phyloP scores from a whole-genome alignment of 2,888 invertebrate genomes.

The Phoronis australis region DNA sequence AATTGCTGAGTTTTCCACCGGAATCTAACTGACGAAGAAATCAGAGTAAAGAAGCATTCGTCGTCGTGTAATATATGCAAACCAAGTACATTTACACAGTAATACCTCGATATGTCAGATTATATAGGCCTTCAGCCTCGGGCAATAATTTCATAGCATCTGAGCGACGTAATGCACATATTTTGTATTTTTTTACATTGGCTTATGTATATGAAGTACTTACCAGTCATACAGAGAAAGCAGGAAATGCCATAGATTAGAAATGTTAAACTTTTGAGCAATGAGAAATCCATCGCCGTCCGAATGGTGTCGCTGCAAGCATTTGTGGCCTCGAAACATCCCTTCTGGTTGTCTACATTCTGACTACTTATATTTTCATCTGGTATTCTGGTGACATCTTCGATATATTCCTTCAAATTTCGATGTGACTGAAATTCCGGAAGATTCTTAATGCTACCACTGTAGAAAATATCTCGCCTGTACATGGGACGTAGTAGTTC shows the following conservation, averaged over 20 bases:
- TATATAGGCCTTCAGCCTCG: no score
- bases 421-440: constrained; percentile 84
- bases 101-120: no score
- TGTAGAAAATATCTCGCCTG: constrained; percentile 93
- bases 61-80: no score
- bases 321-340: not conserved
- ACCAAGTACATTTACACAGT: no score
- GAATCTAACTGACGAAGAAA: no score
- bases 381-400: constrained; percentile 1
- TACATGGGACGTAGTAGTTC: constrained; percentile 83
- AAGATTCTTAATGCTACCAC: constrained; percentile 86
- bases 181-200: no score
- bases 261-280: constrained; percentile 83
- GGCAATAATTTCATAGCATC: no score
- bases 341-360: not conserved
- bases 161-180: no score
- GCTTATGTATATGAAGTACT: no score
- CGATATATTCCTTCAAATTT: not conserved
- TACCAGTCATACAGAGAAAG: constrained; percentile 45
- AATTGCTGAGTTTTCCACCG: no score
- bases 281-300: constrained; percentile 74
- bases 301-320: constrained; percentile 23
- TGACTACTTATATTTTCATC: not conserved
- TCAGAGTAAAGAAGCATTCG: no score
- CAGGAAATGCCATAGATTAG: constrained; percentile 37